Percentiles rank a stretch among this genome's conserved stretches.
phyloP scores from a whole-genome alignment of 1,140 invertebrate genomes.

The Drosophila eugracilis region DNA sequence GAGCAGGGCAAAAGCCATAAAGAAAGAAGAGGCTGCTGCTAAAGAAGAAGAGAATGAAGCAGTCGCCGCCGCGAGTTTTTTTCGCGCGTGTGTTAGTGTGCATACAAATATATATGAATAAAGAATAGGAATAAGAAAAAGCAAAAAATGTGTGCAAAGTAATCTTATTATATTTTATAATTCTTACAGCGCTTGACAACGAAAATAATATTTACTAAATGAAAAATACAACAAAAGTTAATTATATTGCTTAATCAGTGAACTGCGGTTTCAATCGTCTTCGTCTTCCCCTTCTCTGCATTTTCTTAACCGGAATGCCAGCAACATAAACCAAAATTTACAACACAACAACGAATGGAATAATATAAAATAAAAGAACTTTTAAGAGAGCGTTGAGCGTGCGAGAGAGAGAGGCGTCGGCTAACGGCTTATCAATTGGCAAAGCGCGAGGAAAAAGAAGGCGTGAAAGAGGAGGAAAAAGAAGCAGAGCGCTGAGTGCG shows the following conservation, averaged over 20 bases:
- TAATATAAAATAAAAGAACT: slow-evolving; percentile 51
- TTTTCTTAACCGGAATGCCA: slow-evolving; percentile 17
- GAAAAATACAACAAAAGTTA: slow-evolving; percentile 38
- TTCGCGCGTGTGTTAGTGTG: slow-evolving; percentile 33
- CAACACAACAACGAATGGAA: slow-evolving; percentile 64
- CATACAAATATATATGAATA: slow-evolving; percentile 34
- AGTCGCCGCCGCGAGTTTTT: slow-evolving; percentile 38
- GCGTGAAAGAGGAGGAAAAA: too few relatives aligned
- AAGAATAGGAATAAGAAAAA: slow-evolving; percentile 29
- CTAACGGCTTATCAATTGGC: slow-evolving; percentile 49
- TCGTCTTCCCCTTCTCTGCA: slow-evolving; percentile 30
- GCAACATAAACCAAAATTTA: slow-evolving; percentile 21
- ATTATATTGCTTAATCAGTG: slow-evolving; percentile 44
- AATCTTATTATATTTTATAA: slow-evolving; percentile 40
- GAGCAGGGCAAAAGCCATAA: slow-evolving; percentile 25
- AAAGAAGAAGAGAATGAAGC: slow-evolving; percentile 33
- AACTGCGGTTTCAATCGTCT: slow-evolving; percentile 45
- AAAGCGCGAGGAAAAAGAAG: slow-evolving; percentile 36
- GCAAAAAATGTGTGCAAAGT: slow-evolving; percentile 30
- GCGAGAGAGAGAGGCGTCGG: slow-evolving; percentile 27
- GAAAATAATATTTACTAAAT: slow-evolving; percentile 38
- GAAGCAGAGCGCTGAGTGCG: slow-evolving; percentile 39
- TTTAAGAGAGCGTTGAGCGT: slow-evolving; percentile 33
- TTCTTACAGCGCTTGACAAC: slow-evolving; percentile 56
- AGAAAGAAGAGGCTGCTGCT: slow-evolving; percentile 33